Conservation (phyloP, 1,140 invertebrate genomes). For the Leptinotarsa undecemlineata region DNA sequence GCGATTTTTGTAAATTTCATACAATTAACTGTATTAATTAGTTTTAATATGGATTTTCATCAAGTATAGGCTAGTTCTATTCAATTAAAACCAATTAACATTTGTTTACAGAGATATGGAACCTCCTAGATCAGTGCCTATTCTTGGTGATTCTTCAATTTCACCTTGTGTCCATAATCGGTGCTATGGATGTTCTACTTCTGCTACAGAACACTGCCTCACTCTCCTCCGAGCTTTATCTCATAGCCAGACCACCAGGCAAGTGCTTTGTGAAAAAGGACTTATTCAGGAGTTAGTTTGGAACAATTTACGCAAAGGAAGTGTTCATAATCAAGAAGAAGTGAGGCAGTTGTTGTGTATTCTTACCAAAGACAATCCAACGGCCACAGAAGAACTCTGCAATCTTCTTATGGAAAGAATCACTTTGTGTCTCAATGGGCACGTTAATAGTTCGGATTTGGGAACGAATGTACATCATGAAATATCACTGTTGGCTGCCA, state of each 20-base stretch:
- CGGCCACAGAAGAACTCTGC: slow-evolving; percentile 85
- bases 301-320: slow-evolving; percentile 83
- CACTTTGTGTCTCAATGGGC: slow-evolving; percentile 71
- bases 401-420: slow-evolving; percentile 81
- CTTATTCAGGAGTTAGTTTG: slow-evolving; percentile 84
- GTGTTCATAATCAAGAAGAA: slow-evolving; percentile 81
- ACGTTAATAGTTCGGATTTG: slow-evolving; percentile 63
- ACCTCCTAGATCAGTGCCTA: slow-evolving; percentile 38
- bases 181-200: slow-evolving; percentile 84
- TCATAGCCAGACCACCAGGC: slow-evolving; percentile 76
- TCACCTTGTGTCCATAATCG: slow-evolving; percentile 35
- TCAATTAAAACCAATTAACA: too few species aligned
- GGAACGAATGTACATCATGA: slow-evolving; percentile 77
- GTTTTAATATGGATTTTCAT: too few species aligned
- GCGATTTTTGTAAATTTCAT: too few species aligned
- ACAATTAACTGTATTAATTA: too few species aligned
- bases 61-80: too few species aligned
- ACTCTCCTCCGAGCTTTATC: slow-evolving; percentile 90
- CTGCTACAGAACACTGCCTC: slow-evolving; percentile 91
- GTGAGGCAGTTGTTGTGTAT: slow-evolving; percentile 86
- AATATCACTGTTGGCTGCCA: slow-evolving; percentile 83
- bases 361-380: slow-evolving; percentile 87
- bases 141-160: slow-evolving; percentile 34
- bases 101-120: slow-evolving; percentile 53
- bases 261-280: slow-evolving; percentile 82